Percentiles rank a stretch among this genome's conserved stretches.
These are phyloP conservation scores for Eucriotettix oculatus DNA, from an alignment of 2,888 invertebrate species.

Conservation along the genomic window DNA sequence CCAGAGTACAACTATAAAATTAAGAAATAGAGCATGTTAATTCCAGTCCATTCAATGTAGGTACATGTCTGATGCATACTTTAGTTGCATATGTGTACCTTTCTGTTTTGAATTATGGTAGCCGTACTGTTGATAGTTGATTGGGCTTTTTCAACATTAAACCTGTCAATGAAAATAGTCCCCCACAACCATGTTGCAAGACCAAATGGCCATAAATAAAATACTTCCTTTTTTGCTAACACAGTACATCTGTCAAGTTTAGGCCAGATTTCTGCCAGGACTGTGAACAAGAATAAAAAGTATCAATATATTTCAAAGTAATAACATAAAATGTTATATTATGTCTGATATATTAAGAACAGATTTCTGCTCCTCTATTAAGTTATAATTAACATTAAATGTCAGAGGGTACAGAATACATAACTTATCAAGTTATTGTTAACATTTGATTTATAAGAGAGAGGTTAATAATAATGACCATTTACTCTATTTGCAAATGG, in stretches of 20 bases:
- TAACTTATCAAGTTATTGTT: no score
- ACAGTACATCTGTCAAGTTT: slow-evolving; percentile 28
- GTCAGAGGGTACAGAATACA: no score
- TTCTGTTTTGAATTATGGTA: slow-evolving; percentile 18
- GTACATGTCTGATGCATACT: not conserved
- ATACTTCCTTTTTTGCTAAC: slow-evolving; percentile 34
- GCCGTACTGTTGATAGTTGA: slow-evolving; percentile 21
- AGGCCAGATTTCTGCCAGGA: slow-evolving; percentile 22
- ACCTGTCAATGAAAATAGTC: slow-evolving; percentile 33
- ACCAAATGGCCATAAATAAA: slow-evolving; percentile 35
- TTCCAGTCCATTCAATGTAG: not conserved
- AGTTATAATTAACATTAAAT: no score
- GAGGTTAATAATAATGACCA: no score
- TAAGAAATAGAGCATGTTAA: not conserved
- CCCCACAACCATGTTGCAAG: slow-evolving; percentile 33
- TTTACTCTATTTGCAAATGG: no score
- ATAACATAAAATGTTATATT: no score
- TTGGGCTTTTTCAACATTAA: slow-evolving; percentile 28
- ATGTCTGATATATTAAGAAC: no score
- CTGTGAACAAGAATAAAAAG: not conserved
- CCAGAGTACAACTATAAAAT: not conserved
- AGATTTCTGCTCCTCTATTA: no score
- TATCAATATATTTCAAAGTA: no score
- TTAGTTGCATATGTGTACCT: slow-evolving; percentile 15
- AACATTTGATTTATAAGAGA: no score